A percentile compares a stretch with the other conserved stretches of the same genome.
Evolutionary conservation across 2,113 vertebrate genomes (phyloP).

Genomic region (Dendropsophus ebraccatus): DNA sequence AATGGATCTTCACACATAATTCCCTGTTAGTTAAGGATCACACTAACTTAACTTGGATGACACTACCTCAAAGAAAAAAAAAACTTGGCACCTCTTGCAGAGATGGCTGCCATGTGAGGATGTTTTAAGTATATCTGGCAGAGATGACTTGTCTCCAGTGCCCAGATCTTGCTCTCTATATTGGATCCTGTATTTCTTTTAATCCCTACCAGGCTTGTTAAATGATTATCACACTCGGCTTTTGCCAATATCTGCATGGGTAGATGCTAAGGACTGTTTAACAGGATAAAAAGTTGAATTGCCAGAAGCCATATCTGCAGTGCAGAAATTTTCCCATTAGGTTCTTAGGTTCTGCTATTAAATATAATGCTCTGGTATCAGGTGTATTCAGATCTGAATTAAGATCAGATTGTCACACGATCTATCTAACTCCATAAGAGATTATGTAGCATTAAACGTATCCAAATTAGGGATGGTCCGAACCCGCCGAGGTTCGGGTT

Average conservation of each 20-base stretch:
- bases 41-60: conserved; percentile 9
- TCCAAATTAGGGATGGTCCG: too few species aligned
- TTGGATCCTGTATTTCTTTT: conserved; percentile 57
- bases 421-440: too few species aligned
- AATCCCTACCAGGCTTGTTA: conserved; percentile 61
- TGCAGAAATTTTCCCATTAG: too few species aligned
- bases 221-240: conserved; percentile 51
- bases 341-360: neutral
- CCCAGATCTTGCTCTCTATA: neutral
- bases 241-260: conserved; percentile 39
- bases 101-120: conserved; percentile 60
- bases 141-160: conserved; percentile 40
- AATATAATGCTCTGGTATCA: neutral
- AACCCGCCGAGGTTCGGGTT: too few species aligned
- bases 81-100: conserved; percentile 2
- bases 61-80: neutral
- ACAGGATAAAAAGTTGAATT: neutral
- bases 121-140: conserved; percentile 54
- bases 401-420: too few species aligned
- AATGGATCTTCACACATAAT: neutral
- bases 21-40: conserved; percentile 19
- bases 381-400: neutral
- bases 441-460: too few species aligned
- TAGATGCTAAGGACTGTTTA: conserved; percentile 28
- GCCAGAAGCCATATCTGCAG: neutral